Base-by-base conservation (phyloP, 2,888 invertebrate species). In the Ophion ellenae region DNA sequence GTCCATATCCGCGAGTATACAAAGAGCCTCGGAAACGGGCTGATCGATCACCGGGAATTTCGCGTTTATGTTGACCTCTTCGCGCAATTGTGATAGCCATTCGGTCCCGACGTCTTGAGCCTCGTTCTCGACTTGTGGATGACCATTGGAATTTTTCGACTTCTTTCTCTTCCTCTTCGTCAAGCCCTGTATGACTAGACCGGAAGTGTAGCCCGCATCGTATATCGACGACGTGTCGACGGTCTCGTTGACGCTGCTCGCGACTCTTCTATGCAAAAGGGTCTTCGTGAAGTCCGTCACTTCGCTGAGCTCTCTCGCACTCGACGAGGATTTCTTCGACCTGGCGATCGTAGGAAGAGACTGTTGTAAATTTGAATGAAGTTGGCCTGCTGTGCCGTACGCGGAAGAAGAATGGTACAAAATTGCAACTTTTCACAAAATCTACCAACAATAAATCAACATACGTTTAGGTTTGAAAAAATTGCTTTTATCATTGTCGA, bases 1-100 rank as follows among this genome's bases (percentile, higher is more conserved):
- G 90, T 97, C 97, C 87, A 96, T 95, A 91, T 97, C 96, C 0
- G 97, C 98, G 53, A 98, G 95, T 86, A 98, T 97, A 87, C 97
- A 98, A 64, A 98, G 95, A 74, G 98, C 96, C 94, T 98, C 98
- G 75, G 96, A 95, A 0, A 97, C 96, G 59, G 96, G 95, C 90
- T 97, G 96, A 91, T 97, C 97, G 59, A 96, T 93, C 28, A 92
- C 89, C 4, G 94, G 92, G 85, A 91, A 93, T 85, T 91, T 91
- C 7, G 90, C 93, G 57, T 91, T 90, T 3, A 93, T 89, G 11
- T 88, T 87, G 10, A 93, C 91, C 87, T 93, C 93, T 32, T 94
- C 93, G 1, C 92, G 90, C 85, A 94, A 91, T 40, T 89, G 86
- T 17, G 86, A 71, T 61, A 86, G 64, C 86, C 86, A 82, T 64